Percentiles rank a stretch among this genome's conserved stretches.
Conservation (phyloP, 2,797 vertebrate genomes). For the Paguma larvata region DNA sequence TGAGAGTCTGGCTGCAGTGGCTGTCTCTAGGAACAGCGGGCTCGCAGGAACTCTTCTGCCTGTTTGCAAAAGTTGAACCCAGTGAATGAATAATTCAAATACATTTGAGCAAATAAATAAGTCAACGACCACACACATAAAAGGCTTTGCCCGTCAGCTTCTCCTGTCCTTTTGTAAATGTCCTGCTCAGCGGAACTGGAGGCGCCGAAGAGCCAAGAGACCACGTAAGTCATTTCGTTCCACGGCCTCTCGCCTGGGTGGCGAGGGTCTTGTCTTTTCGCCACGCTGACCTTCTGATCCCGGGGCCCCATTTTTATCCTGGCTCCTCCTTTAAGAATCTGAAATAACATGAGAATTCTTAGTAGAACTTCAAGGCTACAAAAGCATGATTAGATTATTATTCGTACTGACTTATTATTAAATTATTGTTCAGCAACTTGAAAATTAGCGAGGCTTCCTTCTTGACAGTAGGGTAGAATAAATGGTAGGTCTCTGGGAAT, state of each 20-base stretch:
- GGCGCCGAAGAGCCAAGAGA: background rate
- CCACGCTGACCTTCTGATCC: background rate
- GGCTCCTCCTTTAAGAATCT: background rate
- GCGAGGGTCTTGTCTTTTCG: background rate
- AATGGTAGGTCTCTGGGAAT: background rate
- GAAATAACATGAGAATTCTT: background rate
- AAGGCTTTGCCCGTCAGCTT: background rate
- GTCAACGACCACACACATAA: background rate
- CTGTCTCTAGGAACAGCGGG: background rate
- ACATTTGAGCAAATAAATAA: background rate
- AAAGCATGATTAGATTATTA: background rate
- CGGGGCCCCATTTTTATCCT: background rate
- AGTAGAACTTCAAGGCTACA: background rate
- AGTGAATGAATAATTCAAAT: background rate
- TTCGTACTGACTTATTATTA: background rate
- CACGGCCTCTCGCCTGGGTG: background rate
- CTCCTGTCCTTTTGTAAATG: background rate
- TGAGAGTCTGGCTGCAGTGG: background rate
- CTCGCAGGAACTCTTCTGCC: background rate
- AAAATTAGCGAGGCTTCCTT: slow-evolving; percentile 8
- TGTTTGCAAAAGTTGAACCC: background rate
- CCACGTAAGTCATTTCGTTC: background rate
- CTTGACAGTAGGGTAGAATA: background rate
- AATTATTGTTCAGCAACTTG: background rate
- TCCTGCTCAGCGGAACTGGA: background rate